phyloP scores from a whole-genome alignment of 2,113 vertebrate genomes.

The Gymnobelideus leadbeateri region DNA sequence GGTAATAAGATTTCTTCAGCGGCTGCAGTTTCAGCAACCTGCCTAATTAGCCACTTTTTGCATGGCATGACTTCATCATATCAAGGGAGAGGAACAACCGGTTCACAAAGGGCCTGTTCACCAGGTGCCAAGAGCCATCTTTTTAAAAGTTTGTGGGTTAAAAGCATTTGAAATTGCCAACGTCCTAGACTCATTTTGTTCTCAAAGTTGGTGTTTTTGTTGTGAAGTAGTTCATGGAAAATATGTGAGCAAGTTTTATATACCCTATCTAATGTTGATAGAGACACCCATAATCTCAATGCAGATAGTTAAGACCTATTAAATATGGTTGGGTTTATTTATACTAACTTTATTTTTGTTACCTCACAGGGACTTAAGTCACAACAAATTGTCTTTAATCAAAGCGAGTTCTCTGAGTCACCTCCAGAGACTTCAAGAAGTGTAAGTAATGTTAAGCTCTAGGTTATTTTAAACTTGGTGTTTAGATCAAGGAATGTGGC shows the following conservation, averaged over 20 bases:
- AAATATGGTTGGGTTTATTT: constrained; percentile 43
- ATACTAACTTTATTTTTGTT: constrained; percentile 78
- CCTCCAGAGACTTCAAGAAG: constrained; percentile 90
- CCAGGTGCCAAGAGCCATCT: constrained; percentile 69
- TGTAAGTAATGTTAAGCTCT: constrained; percentile 90
- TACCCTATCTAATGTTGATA: constrained; percentile 12
- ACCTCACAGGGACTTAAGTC: constrained; percentile 93
- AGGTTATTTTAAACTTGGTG: constrained; percentile 59
- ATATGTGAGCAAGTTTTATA: constrained; percentile 40
- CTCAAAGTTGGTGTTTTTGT: constrained; percentile 51
- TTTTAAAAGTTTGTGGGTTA: constrained; percentile 66
- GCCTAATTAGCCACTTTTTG: constrained; percentile 67
- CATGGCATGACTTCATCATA: constrained; percentile 72
- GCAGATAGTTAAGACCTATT: neutral
- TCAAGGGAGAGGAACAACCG: constrained; percentile 62
- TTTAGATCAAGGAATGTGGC: constrained; percentile 55
- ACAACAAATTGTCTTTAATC: constrained; percentile 93
- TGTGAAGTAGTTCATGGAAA: constrained; percentile 45
- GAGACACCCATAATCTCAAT: constrained; percentile 23
- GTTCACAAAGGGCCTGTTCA: constrained; percentile 78
- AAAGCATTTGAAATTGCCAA: constrained; percentile 64
- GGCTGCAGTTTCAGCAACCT: constrained; percentile 57
- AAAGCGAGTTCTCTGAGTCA: constrained; percentile 88
- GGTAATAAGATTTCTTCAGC: constrained; percentile 59
- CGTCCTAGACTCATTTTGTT: constrained; percentile 69